Evolutionary conservation across 2,113 vertebrate genomes (phyloP), one percentile per base, ranked within the genome.

Genomic region (Passer montanus): DNA sequence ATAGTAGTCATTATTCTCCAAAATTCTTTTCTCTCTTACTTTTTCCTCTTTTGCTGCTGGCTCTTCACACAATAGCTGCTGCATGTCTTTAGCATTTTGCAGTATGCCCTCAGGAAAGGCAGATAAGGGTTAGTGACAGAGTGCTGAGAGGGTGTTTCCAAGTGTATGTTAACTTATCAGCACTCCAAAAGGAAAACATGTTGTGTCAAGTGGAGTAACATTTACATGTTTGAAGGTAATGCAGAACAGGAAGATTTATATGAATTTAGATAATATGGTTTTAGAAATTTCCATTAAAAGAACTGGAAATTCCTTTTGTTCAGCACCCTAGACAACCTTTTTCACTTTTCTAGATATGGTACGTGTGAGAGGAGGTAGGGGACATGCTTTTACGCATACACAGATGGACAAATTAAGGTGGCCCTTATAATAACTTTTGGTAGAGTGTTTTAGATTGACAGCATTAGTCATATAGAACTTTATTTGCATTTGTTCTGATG

Each of bases 71-170:
- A 80, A 22, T 52, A 78, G 24, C 50, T 94, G 24, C 31, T 73
- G 8, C 1, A 0, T 78, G 15, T 81, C n/a, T 52, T 56, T 15
- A 3, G 0, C 37, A 30, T 79, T 93, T 85, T 6, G 5, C 24
- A 23, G 56, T 76, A 68, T 55, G 11, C 18, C 30, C 4, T 84
- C 43, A 58, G 41, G 50, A 47, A 77, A 39, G 46, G 27, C 35
- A 52, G 8, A 7, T 37, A 15, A 35, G 47, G 30, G 10, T 60
- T 39, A 53, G 12, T 67, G 60, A 58, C 1, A 0, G 52, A 35
- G 6, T 59, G 11, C n/a, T 78, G 53, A 78, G 10, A 30, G 3
- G 30, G 84, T 74, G 9, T 88, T 79, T 49, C 33, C 14, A n/a
- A 46, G 6, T 26, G 5, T 35, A 6, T 79, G 13, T 75, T 75